Base-by-base conservation (phyloP, 1,140 invertebrate genomes). In the Leptopilina clavipes region DNA sequence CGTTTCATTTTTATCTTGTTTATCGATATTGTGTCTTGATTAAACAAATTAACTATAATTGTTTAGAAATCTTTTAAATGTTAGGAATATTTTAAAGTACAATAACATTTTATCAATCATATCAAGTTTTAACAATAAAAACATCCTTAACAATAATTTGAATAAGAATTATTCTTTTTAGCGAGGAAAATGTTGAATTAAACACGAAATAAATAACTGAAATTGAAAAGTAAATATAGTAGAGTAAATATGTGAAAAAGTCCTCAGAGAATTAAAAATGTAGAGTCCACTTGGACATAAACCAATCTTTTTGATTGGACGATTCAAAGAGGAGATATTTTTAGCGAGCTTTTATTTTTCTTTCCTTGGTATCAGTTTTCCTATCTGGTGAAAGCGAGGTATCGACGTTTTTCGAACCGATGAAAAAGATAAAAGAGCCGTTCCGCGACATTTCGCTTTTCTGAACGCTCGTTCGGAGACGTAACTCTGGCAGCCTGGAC, bases 401-500 rank as follows among this genome's bases (percentile, higher is more conserved):
- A 59, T 59, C 12, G 56, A 59, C 56, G 56, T 59, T 59, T 56
- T 59, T 59, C 56, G 56, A 59, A 25, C 22, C 18, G 56, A 31
- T 59, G 56, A 31, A 59, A 59, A 59, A 59, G 56, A 59, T 59
- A 59, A 59, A 59, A 59, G 56, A 59, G 56, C 56, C 56, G 19
- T 59, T 59, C 19, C 56, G 22, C 22, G 56, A 59, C 56, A 59
- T 59, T 59, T 59, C 56, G 19, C 56, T 59, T 59, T 59, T 25
- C 56, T 59, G 56, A 59, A 31, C 56, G 56, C 56, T 59, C 56
- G 56, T 59, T 59, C 22, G 22, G 56, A 59, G 56, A 59, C 56
- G 56, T 59, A 59, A 59, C 56, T 11, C n/a, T n/a, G n/a, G n/a
- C n/a, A n/a, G n/a, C n/a, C n/a, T 56, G 54, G 78, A 86, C 85